A percentile compares a stretch with the other conserved stretches of the same genome.
These are phyloP conservation scores for Alsophila aescularia DNA, from an alignment of 2,888 invertebrate species.

Conservation along the genomic window DNA sequence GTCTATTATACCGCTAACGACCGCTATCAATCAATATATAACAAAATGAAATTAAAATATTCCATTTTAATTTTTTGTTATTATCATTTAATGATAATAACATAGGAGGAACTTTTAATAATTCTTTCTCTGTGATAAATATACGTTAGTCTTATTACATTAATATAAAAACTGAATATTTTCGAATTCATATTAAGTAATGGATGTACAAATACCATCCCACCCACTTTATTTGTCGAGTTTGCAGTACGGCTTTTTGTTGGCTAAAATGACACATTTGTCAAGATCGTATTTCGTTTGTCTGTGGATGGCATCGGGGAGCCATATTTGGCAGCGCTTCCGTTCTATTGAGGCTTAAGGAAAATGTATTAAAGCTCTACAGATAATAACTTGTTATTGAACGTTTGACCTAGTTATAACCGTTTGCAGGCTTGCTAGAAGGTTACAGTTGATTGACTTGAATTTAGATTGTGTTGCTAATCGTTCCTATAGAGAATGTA, in stretches of 20 bases:
- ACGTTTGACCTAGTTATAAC: slow-evolving; percentile 5
- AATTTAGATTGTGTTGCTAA: neutral
- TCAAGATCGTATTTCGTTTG: slow-evolving; percentile 27
- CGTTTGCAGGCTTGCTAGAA: neutral
- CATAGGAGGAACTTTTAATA: too few relatives aligned
- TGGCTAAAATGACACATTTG: slow-evolving; percentile 23
- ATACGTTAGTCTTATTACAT: too few relatives aligned
- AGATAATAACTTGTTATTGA: slow-evolving; percentile 4
- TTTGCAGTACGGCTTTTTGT: slow-evolving; percentile 8
- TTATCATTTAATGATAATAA: too few relatives aligned
- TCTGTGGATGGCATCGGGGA: slow-evolving; percentile 23
- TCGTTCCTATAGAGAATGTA: too few relatives aligned
- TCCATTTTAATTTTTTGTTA: too few relatives aligned
- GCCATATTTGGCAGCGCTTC: slow-evolving; percentile 25
- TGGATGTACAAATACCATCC: slow-evolving; percentile 3
- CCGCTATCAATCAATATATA: too few relatives aligned
- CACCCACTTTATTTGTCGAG: slow-evolving; percentile 11
- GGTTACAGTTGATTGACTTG: neutral
- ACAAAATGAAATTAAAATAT: too few relatives aligned
- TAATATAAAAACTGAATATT: too few relatives aligned
- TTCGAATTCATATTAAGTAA: neutral
- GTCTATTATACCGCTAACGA: too few relatives aligned
- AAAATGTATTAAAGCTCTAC: slow-evolving; percentile 9
- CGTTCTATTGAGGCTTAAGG: slow-evolving; percentile 21
- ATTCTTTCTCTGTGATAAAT: too few relatives aligned